Base-by-base conservation (phyloP, 2,113 vertebrate genomes). In the Martes martes region DNA sequence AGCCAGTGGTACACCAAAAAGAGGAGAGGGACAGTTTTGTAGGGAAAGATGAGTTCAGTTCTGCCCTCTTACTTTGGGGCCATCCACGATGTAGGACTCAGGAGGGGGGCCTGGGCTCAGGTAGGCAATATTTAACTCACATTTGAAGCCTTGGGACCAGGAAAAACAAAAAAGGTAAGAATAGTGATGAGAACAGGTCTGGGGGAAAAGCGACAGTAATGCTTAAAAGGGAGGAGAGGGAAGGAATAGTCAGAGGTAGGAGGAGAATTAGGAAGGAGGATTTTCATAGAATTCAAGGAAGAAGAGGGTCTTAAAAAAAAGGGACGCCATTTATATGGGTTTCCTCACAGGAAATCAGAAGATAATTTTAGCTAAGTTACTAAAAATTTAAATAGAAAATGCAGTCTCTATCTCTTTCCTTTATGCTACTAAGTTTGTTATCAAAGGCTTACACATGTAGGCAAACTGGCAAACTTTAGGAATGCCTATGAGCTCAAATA, bases 321-420 rank as follows among this genome's bases (percentile, higher is more conserved):
- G 23, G 13, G 19, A 45, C 82, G n/a, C 42, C 39, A 95, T 91
- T 88, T 96, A 28, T 36, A 91, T 85, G 73, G 36, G 26, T 92
- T 97, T 96, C 45, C 71, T 94, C 23, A 71, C 31, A 96, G 96
- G 91, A 97, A 95, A 83, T 95, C 59, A 65, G 59, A 88, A 93
- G 89, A 79, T 93, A 95, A 97, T 95, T 96, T 97, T 97, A 79
- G 65, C 57, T 28, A 31, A 95, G 50, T 74, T 93, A 89, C 69
- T 81, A 47, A 42, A 91, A 65, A 63, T 80, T 57, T 89, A 93
- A 97, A 82, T 89, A 95, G 95, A 93, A 96, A 94, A 79, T 91
- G 86, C 36, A n/a, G 86, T 74, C 80, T 94, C 78, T 96, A 36
- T 91, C 50, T 82, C 65, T 91, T 96, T 82, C 92, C 87, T 94